phyloP scores from a whole-genome alignment of 2,113 vertebrate species.

The Cavia aperea region DNA sequence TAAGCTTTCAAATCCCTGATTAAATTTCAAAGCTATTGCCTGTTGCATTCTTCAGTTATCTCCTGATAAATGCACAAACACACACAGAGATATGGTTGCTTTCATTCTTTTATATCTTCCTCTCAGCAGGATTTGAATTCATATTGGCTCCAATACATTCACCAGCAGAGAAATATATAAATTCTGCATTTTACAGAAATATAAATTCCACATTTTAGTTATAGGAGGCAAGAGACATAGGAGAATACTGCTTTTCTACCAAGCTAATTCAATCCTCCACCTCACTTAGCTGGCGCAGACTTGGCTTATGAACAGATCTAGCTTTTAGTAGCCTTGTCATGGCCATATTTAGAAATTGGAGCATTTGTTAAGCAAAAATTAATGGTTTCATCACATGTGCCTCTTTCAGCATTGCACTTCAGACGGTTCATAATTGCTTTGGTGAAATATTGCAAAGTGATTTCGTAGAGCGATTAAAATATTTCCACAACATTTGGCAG shows the following conservation, averaged over 20 bases:
- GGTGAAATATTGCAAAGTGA: constrained; percentile 56
- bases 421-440: constrained; percentile 49
- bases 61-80: background rate
- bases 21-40: background rate
- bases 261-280: constrained; percentile 40
- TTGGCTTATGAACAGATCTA: background rate
- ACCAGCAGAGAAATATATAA: background rate
- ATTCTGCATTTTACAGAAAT: constrained; percentile 4
- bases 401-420: constrained; percentile 46
- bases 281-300: background rate
- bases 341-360: constrained; percentile 21
- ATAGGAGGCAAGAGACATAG: background rate
- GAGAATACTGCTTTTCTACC: constrained; percentile 18
- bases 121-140: background rate
- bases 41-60: constrained; percentile 8
- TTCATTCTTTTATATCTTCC: background rate
- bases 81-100: background rate
- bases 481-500: constrained; percentile 60
- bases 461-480: constrained; percentile 56
- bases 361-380: constrained; percentile 35
- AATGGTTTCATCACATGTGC: constrained; percentile 38
- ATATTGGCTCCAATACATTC: background rate
- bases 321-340: constrained; percentile 12
- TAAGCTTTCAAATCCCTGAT: constrained; percentile 2
- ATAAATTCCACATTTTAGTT: background rate